These are phyloP conservation scores for Ptychoptera albimana DNA, from an alignment of 2,888 invertebrate genomes.

Conservation along the genomic window DNA sequence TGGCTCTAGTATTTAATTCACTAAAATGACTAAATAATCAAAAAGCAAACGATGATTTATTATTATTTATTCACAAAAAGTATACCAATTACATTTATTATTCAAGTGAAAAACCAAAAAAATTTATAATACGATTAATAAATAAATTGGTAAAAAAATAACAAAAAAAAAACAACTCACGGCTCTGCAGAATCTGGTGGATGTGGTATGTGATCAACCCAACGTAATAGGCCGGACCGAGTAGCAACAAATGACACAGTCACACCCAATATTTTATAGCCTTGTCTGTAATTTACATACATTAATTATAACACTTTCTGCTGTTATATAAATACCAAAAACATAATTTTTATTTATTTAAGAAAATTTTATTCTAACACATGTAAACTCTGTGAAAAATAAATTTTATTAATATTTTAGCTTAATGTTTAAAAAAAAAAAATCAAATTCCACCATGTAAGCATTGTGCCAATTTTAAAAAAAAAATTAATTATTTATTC, in stretches of 20 bases:
- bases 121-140: not conserved
- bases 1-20: constrained; percentile 61
- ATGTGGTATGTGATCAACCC: constrained; percentile 57
- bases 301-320: too few relatives aligned
- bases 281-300: constrained; percentile 50
- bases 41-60: constrained; percentile 1
- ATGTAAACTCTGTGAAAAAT: too few relatives aligned
- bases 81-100: not conserved
- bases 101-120: constrained; percentile 3
- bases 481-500: too few relatives aligned
- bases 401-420: too few relatives aligned
- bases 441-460: too few relatives aligned
- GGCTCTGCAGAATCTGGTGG: constrained; percentile 45
- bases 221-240: constrained; percentile 72
- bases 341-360: too few relatives aligned
- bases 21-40: constrained; percentile 53
- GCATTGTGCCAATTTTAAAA: too few relatives aligned
- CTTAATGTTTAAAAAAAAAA: too few relatives aligned
- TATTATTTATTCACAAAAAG: not conserved
- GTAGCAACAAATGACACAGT: constrained; percentile 79
- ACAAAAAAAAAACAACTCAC: too few relatives aligned
- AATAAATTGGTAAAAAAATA: not conserved
- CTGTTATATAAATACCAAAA: too few relatives aligned
- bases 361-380: too few relatives aligned
- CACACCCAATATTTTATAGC: constrained; percentile 73